Percentiles rank a stretch among this genome's conserved stretches.
Conservation (phyloP, 2,113 vertebrate genomes). For the Hepsetus odoe region DNA sequence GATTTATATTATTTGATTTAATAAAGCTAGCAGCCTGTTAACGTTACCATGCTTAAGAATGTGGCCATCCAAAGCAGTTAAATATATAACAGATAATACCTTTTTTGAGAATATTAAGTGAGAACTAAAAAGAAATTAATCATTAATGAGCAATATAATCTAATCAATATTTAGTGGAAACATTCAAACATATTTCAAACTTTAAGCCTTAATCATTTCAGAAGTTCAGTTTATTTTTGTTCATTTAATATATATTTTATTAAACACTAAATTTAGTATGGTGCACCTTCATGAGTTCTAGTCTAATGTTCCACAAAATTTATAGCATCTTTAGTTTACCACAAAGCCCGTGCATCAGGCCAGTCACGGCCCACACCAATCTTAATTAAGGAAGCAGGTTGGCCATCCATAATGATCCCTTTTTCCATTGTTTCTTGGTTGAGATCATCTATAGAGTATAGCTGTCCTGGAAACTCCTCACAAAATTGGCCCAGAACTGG, state of each 20-base stretch:
- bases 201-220: not conserved
- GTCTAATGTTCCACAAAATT: not conserved
- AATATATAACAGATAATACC: too few relatives aligned
- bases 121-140: too few relatives aligned
- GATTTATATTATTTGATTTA: too few relatives aligned
- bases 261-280: too few relatives aligned
- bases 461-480: constrained; percentile 64
- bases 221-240: not conserved
- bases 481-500: constrained; percentile 64
- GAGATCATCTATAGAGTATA: constrained; percentile 66
- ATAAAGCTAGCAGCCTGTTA: too few relatives aligned
- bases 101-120: too few relatives aligned
- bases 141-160: not conserved
- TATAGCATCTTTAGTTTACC: constrained; percentile 58
- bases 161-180: not conserved
- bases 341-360: constrained; percentile 72
- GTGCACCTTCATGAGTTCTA: not conserved
- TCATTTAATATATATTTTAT: not conserved
- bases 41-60: too few relatives aligned
- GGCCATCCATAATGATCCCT: constrained; percentile 53
- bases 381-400: constrained; percentile 59
- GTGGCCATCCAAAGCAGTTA: too few relatives aligned
- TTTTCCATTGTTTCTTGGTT: constrained; percentile 52
- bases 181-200: not conserved
- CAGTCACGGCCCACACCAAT: constrained; percentile 74